A percentile compares a stretch with the other conserved stretches of the same genome.
These are phyloP conservation scores for Varecia variegata DNA, from an alignment of 2,797 vertebrate genomes.

Conservation along the genomic window DNA sequence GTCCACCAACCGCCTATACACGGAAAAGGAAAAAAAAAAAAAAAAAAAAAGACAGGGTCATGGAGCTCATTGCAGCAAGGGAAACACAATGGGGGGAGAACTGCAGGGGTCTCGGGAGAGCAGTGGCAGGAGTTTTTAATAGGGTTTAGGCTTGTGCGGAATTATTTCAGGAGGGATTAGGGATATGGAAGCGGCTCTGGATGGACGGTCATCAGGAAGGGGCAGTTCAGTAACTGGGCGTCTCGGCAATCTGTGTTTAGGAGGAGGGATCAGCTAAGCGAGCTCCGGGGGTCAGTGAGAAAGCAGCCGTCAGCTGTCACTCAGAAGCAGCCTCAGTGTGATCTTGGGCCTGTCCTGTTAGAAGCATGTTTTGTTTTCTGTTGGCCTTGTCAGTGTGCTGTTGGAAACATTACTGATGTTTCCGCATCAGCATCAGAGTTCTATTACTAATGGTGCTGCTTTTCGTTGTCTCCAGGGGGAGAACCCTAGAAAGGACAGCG, in stretches of 20 bases:
- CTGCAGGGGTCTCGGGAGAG: not conserved
- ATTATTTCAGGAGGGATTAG: not conserved
- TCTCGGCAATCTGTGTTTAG: not conserved
- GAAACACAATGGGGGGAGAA: not conserved
- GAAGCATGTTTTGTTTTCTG: not conserved
- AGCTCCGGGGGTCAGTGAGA: not conserved
- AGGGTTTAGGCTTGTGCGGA: not conserved
- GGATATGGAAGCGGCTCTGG: not conserved
- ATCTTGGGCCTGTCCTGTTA: too few species aligned
- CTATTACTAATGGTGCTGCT: not conserved
- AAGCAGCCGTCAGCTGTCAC: not conserved
- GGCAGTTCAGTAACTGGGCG: not conserved
- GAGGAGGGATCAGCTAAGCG: not conserved
- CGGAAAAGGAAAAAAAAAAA: not conserved
- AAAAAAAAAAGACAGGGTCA: not conserved
- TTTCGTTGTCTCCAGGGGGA: not conserved
- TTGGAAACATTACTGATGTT: not conserved
- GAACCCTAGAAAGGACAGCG: not conserved
- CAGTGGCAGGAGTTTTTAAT: not conserved
- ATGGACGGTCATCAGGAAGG: not conserved
- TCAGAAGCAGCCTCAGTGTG: not conserved
- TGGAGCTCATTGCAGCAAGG: not conserved
- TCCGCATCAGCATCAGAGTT: not conserved
- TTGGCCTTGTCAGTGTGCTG: not conserved
- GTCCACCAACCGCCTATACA: accelerated